These are phyloP conservation scores for Geotrupes spiniger DNA, from an alignment of 2,888 invertebrate species.

Conservation along the genomic window DNA sequence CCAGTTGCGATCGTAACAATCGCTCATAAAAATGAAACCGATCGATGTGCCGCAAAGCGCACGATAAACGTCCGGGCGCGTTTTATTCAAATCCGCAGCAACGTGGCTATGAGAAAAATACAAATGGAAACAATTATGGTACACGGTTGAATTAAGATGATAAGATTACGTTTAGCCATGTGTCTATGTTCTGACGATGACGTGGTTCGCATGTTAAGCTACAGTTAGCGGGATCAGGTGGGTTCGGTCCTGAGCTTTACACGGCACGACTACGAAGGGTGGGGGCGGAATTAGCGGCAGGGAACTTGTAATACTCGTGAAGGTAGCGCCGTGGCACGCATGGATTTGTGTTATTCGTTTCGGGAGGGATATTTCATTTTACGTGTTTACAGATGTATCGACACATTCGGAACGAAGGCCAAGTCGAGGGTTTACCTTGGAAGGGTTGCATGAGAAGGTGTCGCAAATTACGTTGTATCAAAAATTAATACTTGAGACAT, in stretches of 20 bases:
- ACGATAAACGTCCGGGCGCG: not conserved
- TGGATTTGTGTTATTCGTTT: constrained; percentile 24
- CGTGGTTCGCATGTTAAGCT: constrained; percentile 43
- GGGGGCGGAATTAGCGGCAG: constrained; percentile 28
- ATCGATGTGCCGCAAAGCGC: not conserved
- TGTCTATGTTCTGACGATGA: constrained; percentile 40
- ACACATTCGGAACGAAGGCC: constrained; percentile 27
- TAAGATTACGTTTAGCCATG: constrained; percentile 40
- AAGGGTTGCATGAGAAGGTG: too few species aligned
- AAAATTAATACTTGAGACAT: too few species aligned
- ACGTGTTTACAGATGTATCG: constrained; percentile 26
- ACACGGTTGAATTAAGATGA: constrained; percentile 45
- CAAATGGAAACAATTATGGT: constrained; percentile 20
- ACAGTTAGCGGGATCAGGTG: constrained; percentile 44
- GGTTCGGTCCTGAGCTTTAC: constrained; percentile 41
- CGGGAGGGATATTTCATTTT: constrained; percentile 11
- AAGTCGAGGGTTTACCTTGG: too few species aligned
- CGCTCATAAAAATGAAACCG: not conserved
- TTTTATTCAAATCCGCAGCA: constrained; percentile 6
- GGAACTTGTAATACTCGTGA: constrained; percentile 31
- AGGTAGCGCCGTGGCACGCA: constrained; percentile 29
- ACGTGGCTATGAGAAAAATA: constrained; percentile 15
- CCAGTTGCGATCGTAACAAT: not conserved
- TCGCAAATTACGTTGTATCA: too few species aligned
- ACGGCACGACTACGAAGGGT: constrained; percentile 23